phyloP scores from a whole-genome alignment of 2,888 invertebrate genomes.

The Macropis europaea region DNA sequence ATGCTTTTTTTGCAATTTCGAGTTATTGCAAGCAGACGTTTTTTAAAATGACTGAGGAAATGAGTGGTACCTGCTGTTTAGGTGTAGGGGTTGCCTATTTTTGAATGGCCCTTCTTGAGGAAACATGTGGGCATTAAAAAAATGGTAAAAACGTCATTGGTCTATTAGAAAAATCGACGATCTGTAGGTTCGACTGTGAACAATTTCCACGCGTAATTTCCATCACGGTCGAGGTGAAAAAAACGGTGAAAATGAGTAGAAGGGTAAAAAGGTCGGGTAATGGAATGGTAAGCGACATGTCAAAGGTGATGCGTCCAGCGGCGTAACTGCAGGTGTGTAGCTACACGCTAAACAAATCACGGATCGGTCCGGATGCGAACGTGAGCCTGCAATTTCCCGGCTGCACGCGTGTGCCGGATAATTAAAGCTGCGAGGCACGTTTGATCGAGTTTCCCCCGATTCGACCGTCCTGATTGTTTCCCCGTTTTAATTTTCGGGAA shows the following conservation, averaged over 20 bases:
- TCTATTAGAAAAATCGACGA: too few relatives aligned
- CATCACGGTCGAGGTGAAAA: not conserved
- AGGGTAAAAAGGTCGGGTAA: constrained; percentile 21
- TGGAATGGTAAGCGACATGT: constrained; percentile 51
- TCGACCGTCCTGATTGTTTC: constrained; percentile 61
- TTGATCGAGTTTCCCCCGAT: constrained; percentile 62
- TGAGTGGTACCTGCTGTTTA: too few relatives aligned
- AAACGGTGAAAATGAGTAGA: constrained; percentile 3
- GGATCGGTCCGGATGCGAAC: not conserved
- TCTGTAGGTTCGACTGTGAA: too few relatives aligned
- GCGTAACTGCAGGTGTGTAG: constrained; percentile 36
- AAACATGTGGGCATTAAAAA: too few relatives aligned
- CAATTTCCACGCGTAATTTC: too few relatives aligned
- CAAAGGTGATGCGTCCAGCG: constrained; percentile 24
- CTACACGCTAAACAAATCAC: constrained; percentile 55
- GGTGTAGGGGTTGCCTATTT: too few relatives aligned
- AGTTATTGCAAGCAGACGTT: too few relatives aligned
- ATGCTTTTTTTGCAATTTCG: too few relatives aligned
- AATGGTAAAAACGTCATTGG: too few relatives aligned
- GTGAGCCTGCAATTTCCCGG: constrained; percentile 41
- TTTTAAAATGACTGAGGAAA: too few relatives aligned
- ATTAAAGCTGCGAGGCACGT: constrained; percentile 67
- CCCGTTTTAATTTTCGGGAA: constrained; percentile 59
- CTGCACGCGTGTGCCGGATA: constrained; percentile 43
- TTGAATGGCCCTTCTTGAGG: too few relatives aligned